Evolutionary conservation across 2,113 vertebrate genomes (phyloP), one percentile per base, ranked within the genome.

Genomic region (Trematomus loennbergii): DNA sequence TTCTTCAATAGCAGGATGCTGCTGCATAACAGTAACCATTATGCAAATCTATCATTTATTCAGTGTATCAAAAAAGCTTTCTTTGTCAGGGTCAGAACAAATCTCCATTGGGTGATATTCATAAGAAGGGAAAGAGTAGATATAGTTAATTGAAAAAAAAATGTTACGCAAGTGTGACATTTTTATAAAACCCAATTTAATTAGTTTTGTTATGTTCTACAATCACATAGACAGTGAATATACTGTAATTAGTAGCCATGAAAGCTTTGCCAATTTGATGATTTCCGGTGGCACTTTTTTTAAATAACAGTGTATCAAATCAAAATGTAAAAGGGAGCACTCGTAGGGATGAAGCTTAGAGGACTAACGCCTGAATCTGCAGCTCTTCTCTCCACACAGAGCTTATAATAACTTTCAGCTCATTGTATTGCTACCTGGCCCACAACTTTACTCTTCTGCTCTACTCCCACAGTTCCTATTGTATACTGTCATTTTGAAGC

Each of bases 31-130:
- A 78, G 68, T 58, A 60, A 46, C 77, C 59, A 81, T 84, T 84
- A 90, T 87, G 84, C 73, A 88, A 87, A 86, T 87, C 29, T 29
- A 76, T 75, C 70, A 74, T 86, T 78, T 82, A 82, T 88, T 87
- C 82, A 66, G 54, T 40, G 60, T 86, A 76, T 84, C 20, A 43
- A 72, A 76, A 79, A 65, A 22, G 18, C 57, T 69, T 20, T 74
- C 74, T 81, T 81, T 81, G 77, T 85, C 48, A 65, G 70, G 75
- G 73, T 86, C 71, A 79, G 61, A 86, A 91, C 75, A 50, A 71
- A 79, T 79, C 77, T 76, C 66, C 65, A 52, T 10, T 20, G 22
- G 55, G 49, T 68, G 48, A 84, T 63, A 78, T 62, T 81, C 48
- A 80, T 33, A 66, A 72, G 49, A 67, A 40, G 75, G 53, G 36